Conservation (phyloP, 2,113 vertebrate genomes). For the Alligator sinensis region DNA sequence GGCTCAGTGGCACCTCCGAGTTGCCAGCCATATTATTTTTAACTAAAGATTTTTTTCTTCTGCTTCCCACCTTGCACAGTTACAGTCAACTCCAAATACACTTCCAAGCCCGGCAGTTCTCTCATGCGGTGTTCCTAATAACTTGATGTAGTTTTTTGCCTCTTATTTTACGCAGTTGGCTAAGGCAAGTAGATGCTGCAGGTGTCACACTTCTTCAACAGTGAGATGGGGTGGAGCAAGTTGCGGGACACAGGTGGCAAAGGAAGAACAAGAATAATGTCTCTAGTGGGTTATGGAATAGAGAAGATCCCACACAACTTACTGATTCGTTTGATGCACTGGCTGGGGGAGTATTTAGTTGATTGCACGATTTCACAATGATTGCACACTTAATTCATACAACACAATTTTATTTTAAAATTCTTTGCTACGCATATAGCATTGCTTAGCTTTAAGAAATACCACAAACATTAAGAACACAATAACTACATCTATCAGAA, state of each 20-base stretch:
- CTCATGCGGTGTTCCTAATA: slow-evolving; percentile 12
- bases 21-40: background rate
- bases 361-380: no score
- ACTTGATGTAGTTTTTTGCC: background rate
- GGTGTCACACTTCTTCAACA: background rate
- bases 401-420: no score
- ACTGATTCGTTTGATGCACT: no score
- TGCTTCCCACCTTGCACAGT: background rate
- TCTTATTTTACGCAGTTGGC: background rate
- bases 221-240: background rate
- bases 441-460: no score
- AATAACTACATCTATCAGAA: no score
- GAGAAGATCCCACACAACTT: no score
- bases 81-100: background rate
- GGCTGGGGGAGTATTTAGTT: no score
- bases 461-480: no score
- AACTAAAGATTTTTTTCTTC: background rate
- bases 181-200: background rate
- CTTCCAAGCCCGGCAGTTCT: background rate
- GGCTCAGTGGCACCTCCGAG: background rate
- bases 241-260: background rate
- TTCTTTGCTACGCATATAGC: no score
- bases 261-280: background rate
- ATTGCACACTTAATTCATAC: no score
- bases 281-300: no score